These are phyloP conservation scores for Fregetta grallaria DNA, from an alignment of 2,113 vertebrate species.

Conservation along the genomic window DNA sequence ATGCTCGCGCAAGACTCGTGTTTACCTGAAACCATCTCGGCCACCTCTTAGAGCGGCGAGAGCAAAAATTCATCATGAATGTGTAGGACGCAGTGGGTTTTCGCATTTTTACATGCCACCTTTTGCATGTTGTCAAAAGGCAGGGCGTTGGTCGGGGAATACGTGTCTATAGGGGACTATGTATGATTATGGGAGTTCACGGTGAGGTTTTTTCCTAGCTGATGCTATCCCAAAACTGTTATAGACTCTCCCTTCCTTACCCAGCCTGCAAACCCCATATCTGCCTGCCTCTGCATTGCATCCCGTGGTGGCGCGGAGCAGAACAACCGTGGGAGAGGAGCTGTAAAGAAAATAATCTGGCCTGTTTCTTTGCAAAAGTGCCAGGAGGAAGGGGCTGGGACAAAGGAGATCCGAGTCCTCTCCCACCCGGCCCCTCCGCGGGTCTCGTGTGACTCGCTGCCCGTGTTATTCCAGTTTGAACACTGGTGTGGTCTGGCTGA, in stretches of 20 bases:
- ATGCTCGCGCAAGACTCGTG: accelerated
- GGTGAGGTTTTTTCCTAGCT: background rate
- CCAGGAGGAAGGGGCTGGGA: background rate
- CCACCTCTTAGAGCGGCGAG: background rate
- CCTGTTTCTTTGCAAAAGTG: background rate
- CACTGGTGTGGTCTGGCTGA: background rate
- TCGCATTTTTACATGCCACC: accelerated
- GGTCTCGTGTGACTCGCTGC: background rate
- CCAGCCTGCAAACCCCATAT: background rate
- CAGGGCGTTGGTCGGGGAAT: background rate
- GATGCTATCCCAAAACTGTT: background rate
- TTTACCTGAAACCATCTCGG: background rate
- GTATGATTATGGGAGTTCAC: background rate
- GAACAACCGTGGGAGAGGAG: background rate
- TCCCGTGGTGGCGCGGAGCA: background rate
- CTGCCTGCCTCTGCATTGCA: background rate
- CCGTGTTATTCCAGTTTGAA: background rate
- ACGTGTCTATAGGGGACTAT: accelerated
- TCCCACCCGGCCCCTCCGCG: accelerated
- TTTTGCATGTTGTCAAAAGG: background rate
- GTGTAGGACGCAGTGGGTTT: background rate
- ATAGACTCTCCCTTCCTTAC: background rate
- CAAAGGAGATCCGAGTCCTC: background rate
- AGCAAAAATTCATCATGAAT: background rate
- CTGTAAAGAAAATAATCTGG: background rate